Percentiles rank a stretch among this genome's conserved stretches.
These are phyloP conservation scores for Eulemur mongoz DNA, from an alignment of 2,797 vertebrate species.

Conservation along the genomic window DNA sequence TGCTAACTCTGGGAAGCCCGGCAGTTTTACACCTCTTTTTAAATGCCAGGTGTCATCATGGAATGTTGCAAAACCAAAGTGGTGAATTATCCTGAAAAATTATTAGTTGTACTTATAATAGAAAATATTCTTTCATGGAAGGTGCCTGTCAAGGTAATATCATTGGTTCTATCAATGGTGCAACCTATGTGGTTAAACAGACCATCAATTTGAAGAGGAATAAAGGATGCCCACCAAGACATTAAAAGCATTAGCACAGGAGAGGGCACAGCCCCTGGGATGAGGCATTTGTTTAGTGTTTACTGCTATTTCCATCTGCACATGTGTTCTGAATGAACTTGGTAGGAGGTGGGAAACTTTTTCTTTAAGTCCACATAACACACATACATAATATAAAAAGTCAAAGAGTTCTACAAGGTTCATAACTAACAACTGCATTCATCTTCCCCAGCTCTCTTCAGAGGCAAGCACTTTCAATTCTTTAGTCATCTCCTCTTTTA, in stretches of 20 bases:
- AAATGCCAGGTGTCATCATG: conserved; percentile 13
- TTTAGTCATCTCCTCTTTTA: background rate
- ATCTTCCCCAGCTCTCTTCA: background rate
- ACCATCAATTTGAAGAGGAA: conserved; percentile 9
- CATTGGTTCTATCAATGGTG: background rate
- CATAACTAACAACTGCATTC: background rate
- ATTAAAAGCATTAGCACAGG: background rate
- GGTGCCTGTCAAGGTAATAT: background rate
- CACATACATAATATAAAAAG: background rate
- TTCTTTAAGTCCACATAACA: conserved; percentile 2
- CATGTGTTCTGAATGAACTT: conserved; percentile 2
- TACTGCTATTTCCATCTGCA: background rate
- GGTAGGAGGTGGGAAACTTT: background rate
- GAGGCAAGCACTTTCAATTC: background rate
- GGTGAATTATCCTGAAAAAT: conserved; percentile 4
- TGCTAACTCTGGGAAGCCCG: background rate
- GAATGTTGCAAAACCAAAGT: background rate
- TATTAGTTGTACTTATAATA: background rate
- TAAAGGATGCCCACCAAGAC: background rate
- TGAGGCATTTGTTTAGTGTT: conserved; percentile 4
- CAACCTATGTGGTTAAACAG: conserved; percentile 9
- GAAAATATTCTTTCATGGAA: conserved; percentile 30
- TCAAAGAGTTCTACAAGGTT: background rate
- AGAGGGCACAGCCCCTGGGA: background rate
- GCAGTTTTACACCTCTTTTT: background rate